Conservation (phyloP, 2,888 invertebrate species). For the Tolmerus cingulatus region DNA sequence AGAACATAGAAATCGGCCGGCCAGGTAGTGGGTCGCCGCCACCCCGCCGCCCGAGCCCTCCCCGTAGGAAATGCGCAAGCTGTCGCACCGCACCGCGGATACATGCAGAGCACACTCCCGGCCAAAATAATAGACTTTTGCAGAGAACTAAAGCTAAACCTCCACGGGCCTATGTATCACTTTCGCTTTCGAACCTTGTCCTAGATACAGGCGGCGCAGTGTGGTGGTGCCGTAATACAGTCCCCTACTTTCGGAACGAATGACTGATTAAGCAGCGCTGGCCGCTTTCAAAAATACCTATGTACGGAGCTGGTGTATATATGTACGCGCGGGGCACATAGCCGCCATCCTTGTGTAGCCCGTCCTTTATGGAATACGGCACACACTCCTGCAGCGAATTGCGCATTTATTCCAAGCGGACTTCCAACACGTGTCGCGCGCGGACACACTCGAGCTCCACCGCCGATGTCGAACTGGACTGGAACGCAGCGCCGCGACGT, state of each 20-base stretch:
- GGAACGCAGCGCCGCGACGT: neutral
- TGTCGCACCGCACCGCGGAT: neutral
- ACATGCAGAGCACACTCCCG: neutral
- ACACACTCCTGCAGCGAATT: neutral
- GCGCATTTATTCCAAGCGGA: slow-evolving; percentile 21
- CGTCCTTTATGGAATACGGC: neutral
- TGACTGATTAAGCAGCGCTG: neutral
- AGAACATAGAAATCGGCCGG: neutral
- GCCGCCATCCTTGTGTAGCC: neutral
- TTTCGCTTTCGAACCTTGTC: slow-evolving; percentile 37
- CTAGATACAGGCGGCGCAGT: slow-evolving; percentile 11
- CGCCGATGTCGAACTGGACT: neutral
- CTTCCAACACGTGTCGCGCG: slow-evolving; percentile 28
- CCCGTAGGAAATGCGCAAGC: neutral
- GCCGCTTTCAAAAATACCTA: slow-evolving; percentile 2
- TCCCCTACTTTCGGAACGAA: slow-evolving; percentile 14
- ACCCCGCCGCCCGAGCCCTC: neutral
- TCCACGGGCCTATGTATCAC: slow-evolving; percentile 7
- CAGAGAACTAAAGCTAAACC: neutral
- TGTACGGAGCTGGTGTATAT: neutral
- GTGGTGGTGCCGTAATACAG: neutral
- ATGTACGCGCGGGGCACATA: neutral
- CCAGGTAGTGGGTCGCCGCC: neutral
- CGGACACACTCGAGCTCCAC: neutral
- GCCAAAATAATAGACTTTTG: neutral